Percentiles rank a stretch among this genome's conserved stretches.
Conservation (phyloP, 2,888 invertebrate species). For the Drosophila nr. perissopoda region DNA sequence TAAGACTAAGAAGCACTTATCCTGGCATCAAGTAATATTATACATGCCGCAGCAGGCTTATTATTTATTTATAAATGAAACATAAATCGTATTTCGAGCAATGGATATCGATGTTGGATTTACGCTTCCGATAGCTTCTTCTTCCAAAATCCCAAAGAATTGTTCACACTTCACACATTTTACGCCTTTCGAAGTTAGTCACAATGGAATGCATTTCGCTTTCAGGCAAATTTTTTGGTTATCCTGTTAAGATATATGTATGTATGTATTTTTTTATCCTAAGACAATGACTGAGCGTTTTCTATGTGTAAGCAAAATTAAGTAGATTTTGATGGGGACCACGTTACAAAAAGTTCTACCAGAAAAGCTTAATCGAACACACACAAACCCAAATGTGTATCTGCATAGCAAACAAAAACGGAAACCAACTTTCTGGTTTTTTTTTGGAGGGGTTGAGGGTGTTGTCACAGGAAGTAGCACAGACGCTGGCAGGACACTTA, state of each 20-base stretch:
- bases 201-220: background rate
- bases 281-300: background rate
- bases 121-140: background rate
- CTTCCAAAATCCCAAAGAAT: background rate
- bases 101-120: background rate
- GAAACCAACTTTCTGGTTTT: constrained; percentile 12
- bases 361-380: constrained; percentile 20
- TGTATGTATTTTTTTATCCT: background rate
- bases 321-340: background rate
- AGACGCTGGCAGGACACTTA: constrained; percentile 68
- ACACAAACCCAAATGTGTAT: constrained; percentile 11
- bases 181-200: background rate
- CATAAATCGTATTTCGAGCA: background rate
- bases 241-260: background rate
- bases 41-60: background rate
- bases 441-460: constrained; percentile 7
- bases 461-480: constrained; percentile 44
- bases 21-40: background rate
- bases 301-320: background rate
- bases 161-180: background rate
- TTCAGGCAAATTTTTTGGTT: background rate
- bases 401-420: constrained; percentile 63
- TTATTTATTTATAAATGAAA: background rate
- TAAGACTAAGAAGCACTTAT: background rate
- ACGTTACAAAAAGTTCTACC: background rate